phyloP scores from a whole-genome alignment of 2,797 vertebrate species.

The Paguma larvata region DNA sequence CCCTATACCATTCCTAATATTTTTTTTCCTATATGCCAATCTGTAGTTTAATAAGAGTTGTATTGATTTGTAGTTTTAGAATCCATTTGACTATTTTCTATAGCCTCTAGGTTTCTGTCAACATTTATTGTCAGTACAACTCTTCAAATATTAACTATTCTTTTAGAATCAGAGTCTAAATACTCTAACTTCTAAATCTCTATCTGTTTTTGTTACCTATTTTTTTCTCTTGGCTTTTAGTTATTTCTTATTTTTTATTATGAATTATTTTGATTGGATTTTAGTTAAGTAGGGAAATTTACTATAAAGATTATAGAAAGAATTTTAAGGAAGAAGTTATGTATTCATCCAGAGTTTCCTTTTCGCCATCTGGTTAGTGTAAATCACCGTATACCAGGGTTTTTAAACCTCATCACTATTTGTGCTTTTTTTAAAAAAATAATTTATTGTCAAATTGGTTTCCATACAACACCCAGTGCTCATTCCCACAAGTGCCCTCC shows the following conservation, averaged over 20 bases:
- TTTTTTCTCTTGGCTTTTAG: not conserved
- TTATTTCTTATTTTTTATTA: not conserved
- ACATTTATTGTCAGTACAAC: conserved; percentile 3
- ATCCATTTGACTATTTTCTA: not conserved
- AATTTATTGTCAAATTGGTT: no score
- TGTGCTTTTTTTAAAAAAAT: not conserved
- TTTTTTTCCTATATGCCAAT: not conserved
- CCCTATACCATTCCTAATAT: not conserved
- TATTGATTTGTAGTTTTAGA: not conserved
- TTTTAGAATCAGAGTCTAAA: conserved; percentile 12
- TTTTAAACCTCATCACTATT: not conserved
- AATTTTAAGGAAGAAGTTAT: not conserved
- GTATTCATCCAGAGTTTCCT: not conserved
- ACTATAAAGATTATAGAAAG: not conserved
- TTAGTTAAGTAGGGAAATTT: not conserved
- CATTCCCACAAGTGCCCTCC: no score
- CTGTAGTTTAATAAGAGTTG: not conserved
- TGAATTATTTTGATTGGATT: not conserved
- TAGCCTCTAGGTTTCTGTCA: not conserved
- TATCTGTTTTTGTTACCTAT: not conserved
- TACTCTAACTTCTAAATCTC: not conserved
- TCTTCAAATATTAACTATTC: not conserved
- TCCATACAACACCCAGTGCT: no score
- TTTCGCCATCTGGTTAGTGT: not conserved
- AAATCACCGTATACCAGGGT: not conserved